Conservation (phyloP, 2,797 vertebrate species). For the Anabacerthia variegaticeps region DNA sequence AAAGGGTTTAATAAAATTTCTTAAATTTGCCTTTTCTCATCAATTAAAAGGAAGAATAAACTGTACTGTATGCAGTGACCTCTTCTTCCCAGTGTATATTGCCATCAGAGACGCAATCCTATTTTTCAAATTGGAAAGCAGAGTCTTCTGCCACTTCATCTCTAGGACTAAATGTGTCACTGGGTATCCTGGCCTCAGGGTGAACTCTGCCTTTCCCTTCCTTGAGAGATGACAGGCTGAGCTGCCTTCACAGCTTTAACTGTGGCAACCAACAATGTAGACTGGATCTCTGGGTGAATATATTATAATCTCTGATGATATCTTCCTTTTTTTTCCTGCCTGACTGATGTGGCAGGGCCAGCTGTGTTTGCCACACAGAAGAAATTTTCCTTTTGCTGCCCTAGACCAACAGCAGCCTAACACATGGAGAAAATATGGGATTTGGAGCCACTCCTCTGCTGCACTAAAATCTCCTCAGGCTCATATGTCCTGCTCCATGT, state of each 20-base stretch:
- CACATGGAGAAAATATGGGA: neutral
- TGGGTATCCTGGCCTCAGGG: neutral
- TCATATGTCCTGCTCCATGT: neutral
- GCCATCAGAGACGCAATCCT: neutral
- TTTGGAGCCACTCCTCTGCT: neutral
- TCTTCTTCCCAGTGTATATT: neutral
- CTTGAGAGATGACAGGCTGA: neutral
- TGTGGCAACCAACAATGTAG: neutral
- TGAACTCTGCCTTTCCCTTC: neutral
- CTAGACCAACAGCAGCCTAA: neutral
- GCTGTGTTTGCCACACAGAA: neutral
- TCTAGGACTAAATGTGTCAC: neutral
- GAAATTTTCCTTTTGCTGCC: neutral
- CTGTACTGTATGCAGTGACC: neutral
- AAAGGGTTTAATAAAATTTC: neutral
- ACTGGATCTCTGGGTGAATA: neutral
- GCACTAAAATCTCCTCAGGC: neutral
- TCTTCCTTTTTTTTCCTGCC: neutral
- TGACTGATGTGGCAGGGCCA: slow-evolving; percentile 14
- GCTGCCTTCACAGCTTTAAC: neutral
- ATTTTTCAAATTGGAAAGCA: neutral
- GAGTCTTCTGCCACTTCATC: neutral
- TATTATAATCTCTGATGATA: neutral
- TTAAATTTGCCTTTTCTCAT: neutral
- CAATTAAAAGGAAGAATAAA: neutral